Conservation (phyloP, 64 coral and sea anemone species). For the Exaiptasia diaphana region DNA sequence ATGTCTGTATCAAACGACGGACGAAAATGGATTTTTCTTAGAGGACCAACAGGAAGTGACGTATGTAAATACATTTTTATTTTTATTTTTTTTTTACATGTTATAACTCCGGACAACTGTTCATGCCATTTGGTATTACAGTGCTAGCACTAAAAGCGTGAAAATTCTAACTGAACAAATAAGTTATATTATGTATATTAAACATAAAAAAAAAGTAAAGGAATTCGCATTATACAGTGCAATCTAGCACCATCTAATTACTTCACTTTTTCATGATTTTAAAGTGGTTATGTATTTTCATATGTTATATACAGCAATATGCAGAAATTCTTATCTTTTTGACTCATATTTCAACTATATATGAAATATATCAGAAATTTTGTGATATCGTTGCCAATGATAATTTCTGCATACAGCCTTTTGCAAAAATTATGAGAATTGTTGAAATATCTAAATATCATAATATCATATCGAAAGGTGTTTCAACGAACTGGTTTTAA, state of each 20-base stretch:
- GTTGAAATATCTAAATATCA: neutral
- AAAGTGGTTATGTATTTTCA: no score
- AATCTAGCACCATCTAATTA: no score
- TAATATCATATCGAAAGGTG: neutral
- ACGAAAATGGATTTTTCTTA: neutral
- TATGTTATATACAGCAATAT: no score
- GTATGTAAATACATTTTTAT: neutral
- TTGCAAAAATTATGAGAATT: neutral
- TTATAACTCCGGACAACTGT: neutral
- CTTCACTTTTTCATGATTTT: no score
- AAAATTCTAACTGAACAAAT: neutral
- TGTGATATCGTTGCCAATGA: no score
- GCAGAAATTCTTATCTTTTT: no score
- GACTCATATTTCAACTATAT: no score
- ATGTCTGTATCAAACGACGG: constrained; percentile 2
- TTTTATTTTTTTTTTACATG: neutral
- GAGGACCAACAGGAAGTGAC: neutral
- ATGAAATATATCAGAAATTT: no score
- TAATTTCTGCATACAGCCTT: no score
- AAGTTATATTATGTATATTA: no score
- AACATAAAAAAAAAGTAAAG: no score
- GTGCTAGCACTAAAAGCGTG: neutral
- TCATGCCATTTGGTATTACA: neutral
- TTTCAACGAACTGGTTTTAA: neutral
- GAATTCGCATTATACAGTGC: no score